Percentiles rank a stretch among this genome's conserved stretches.
Evolutionary conservation across 2,888 invertebrate genomes (phyloP).

Genomic region (Aquatica leii): DNA sequence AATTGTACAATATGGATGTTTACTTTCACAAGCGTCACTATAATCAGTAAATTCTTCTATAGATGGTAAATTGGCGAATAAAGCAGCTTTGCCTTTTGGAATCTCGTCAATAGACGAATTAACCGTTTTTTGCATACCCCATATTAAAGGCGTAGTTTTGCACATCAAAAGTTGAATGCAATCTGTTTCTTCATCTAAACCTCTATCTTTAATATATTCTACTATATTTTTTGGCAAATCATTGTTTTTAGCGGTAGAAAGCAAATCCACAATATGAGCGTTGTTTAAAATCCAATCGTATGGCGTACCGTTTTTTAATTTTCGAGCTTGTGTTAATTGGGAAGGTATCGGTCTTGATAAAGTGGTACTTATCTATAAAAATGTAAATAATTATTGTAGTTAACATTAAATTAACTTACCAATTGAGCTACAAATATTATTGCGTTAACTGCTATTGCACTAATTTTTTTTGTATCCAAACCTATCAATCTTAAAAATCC

Average conservation of each 20-base stretch:
- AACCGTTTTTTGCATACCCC: conserved; percentile 77
- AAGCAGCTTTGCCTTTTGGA: conserved; percentile 46
- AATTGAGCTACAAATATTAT: conserved; percentile 85
- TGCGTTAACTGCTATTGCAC: conserved; percentile 83
- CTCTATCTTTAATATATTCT: conserved; percentile 65
- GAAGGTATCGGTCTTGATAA: conserved; percentile 61
- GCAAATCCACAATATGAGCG: conserved; percentile 66
- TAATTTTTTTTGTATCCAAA: conserved; percentile 77
- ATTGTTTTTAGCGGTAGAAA: conserved; percentile 68
- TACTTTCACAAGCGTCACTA: conserved; percentile 70
- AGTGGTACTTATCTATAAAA: conserved; percentile 68
- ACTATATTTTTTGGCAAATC: conserved; percentile 70
- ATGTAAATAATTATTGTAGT: neutral
- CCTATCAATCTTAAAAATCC: conserved; percentile 76
- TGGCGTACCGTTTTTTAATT: conserved; percentile 57
- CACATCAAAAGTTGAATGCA: conserved; percentile 79
- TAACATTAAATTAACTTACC: conserved; percentile 63
- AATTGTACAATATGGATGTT: conserved; percentile 60
- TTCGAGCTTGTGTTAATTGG: conserved; percentile 52
- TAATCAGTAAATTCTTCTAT: conserved; percentile 67
- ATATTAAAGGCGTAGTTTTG: conserved; percentile 78
- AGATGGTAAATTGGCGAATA: conserved; percentile 71
- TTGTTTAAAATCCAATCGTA: conserved; percentile 72
- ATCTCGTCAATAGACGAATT: conserved; percentile 54
- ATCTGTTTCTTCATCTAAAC: conserved; percentile 68